Evolutionary conservation across 1,140 invertebrate genomes (phyloP).

Genomic region (Chymomyza costata): DNA sequence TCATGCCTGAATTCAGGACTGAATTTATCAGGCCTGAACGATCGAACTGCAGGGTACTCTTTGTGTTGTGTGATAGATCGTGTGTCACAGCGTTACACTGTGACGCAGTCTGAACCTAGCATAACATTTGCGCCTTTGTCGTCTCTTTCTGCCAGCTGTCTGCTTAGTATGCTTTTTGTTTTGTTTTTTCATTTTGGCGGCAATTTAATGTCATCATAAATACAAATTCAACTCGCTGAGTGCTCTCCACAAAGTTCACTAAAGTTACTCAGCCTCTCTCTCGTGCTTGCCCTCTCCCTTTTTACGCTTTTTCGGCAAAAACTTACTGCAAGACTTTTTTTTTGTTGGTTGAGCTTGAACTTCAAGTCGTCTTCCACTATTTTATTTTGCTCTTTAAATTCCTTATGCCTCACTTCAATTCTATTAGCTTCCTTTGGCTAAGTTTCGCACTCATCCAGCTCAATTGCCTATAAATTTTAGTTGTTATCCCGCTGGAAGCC

Average conservation of each 20-base stretch:
- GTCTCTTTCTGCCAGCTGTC: conserved; percentile 2
- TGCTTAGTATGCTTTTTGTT: conserved; percentile 5
- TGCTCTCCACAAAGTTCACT: no score
- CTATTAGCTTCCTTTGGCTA: conserved; percentile 44
- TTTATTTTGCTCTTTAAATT: conserved; percentile 10
- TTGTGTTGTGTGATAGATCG: neutral
- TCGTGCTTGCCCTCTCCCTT: no score
- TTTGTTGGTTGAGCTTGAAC: conserved; percentile 40
- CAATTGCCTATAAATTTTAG: conserved; percentile 60
- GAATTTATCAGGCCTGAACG: no score
- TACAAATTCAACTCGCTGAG: conserved; percentile 60
- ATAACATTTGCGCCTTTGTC: neutral
- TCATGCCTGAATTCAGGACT: no score
- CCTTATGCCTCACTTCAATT: conserved; percentile 39
- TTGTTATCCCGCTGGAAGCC: conserved; percentile 61
- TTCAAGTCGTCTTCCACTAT: conserved; percentile 28
- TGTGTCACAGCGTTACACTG: no score
- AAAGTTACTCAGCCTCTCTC: no score
- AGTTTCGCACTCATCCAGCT: conserved; percentile 27
- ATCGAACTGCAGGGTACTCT: no score
- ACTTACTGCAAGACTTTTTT: no score
- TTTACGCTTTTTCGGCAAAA: conserved; percentile 30
- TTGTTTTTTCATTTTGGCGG: conserved; percentile 32
- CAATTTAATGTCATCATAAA: conserved; percentile 69
- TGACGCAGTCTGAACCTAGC: no score